Evolutionary conservation across 2,888 invertebrate species (phyloP), one percentile per base, ranked within the genome.

Genomic region (Drosophila mimica): DNA sequence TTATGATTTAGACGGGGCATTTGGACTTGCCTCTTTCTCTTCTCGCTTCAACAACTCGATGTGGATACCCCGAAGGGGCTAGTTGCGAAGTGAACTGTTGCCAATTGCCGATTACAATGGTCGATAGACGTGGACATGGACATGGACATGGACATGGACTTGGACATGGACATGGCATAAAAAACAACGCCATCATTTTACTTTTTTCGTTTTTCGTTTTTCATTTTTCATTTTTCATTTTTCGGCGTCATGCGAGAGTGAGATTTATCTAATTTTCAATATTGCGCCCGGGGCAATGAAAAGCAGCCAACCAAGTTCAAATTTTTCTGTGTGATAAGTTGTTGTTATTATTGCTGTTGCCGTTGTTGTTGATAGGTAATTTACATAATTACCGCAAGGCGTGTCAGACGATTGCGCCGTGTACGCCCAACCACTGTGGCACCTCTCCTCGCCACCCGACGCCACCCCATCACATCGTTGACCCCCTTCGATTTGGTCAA

Each of bases 341-440:
- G 83, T 76, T 70, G 67, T 70, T 63, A 56, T 62, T 72, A 57
- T 52, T 58, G 56, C 30, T 38, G 60, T 43, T 66, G 51, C 46
- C 68, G 59, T 30, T 63, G 57, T 49, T 52, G 67, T 85, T 85
- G 83, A 82, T 83, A 70, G 83, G 77, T 74, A 82, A 82, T 82
- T 82, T 85, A 80, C 82, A 82, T 86, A 82, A 86, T 86, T 86
- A 82, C 77, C 68, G 63, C 69, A 60, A 77, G 86, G 86, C 86
- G 82, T 83, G 76, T 69, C 79, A 63, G 60, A 20, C 67, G 53
- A 74, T 69, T 81, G 79, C 60, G 31, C 30, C 25, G 20, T n/a
- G 13, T 28, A 59, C 59, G 48, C 56, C 38, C 25, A 25, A 56
- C 28, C 17, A 7, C 30, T 30, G 38, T n/a, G 46, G 25, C 46